phyloP scores from a whole-genome alignment of 1,140 invertebrate species.

The Zaprionus gabonicus region DNA sequence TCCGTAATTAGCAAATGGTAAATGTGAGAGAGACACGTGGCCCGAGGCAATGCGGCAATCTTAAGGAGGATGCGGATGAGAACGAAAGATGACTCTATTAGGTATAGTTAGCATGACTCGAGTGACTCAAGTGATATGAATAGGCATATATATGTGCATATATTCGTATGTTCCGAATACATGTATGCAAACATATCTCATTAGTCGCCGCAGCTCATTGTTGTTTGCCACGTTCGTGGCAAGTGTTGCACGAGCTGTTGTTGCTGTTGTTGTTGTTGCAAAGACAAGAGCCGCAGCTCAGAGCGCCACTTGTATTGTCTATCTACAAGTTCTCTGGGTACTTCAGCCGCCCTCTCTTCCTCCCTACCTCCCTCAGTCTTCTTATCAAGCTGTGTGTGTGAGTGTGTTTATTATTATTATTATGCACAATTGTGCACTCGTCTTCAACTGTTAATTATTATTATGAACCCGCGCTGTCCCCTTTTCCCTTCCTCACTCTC shows the following conservation, averaged over 20 bases:
- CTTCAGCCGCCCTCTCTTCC: background rate
- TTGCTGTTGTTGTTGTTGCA: background rate
- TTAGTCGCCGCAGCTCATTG: constrained; percentile 1
- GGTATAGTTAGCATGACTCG: constrained; percentile 3
- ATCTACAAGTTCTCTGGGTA: background rate
- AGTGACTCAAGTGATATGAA: constrained; percentile 1
- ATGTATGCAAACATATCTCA: background rate
- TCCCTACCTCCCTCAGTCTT: background rate
- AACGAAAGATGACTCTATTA: constrained; percentile 25
- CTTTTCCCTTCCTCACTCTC: background rate
- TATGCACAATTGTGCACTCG: constrained; percentile 44
- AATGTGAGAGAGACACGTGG: constrained; percentile 46
- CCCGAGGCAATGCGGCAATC: constrained; percentile 60
- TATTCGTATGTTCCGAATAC: background rate
- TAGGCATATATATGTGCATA: background rate
- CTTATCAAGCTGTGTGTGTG: constrained; percentile 5
- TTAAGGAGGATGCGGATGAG: constrained; percentile 6
- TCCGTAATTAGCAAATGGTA: constrained; percentile 72
- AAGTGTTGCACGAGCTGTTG: background rate
- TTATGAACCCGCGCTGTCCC: constrained; percentile 7
- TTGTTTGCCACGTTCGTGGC: constrained; percentile 4
- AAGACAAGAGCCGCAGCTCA: constrained; percentile 1
- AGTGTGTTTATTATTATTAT: constrained; percentile 30
- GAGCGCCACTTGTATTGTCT: constrained; percentile 2
- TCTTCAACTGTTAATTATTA: constrained; percentile 39